Conservation (phyloP, 2,888 invertebrate species). For the Epinotia ramella region DNA sequence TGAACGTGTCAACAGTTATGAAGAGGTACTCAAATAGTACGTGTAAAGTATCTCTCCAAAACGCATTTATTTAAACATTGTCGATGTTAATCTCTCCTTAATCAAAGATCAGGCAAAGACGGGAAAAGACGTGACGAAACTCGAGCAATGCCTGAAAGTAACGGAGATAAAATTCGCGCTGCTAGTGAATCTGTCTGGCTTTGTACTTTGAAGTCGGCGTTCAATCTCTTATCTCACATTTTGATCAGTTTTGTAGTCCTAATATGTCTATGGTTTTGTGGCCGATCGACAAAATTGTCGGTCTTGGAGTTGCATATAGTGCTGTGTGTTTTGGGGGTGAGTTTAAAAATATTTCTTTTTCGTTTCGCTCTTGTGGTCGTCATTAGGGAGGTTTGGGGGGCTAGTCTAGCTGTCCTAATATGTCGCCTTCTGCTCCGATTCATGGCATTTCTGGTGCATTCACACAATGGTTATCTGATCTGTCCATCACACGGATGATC, state of each 20-base stretch:
- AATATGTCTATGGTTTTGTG: slow-evolving; percentile 56
- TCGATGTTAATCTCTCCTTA: not conserved
- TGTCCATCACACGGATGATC: no score
- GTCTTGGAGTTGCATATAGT: slow-evolving; percentile 57
- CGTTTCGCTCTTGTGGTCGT: no score
- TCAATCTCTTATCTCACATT: slow-evolving; percentile 57
- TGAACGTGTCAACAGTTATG: slow-evolving; percentile 33
- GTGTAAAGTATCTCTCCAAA: slow-evolving; percentile 34
- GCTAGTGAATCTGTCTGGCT: slow-evolving; percentile 11
- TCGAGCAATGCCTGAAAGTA: slow-evolving; percentile 24
- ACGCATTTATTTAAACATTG: slow-evolving; percentile 19
- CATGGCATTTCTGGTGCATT: no score
- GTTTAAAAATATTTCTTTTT: slow-evolving; percentile 38
- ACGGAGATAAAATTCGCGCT: not conserved
- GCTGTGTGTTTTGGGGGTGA: slow-evolving; percentile 63
- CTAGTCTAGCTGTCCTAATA: no score
- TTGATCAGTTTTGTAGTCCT: slow-evolving; percentile 58
- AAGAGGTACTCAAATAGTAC: slow-evolving; percentile 38
- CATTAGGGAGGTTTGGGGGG: no score
- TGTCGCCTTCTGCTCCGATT: no score
- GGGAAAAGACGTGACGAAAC: slow-evolving; percentile 9
- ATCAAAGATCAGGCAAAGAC: slow-evolving; percentile 11
- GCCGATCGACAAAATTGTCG: slow-evolving; percentile 47
- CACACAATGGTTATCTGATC: no score
- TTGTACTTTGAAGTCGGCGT: slow-evolving; percentile 51